phyloP scores from a whole-genome alignment of 2,888 invertebrate species.

The Octodonta nipae region DNA sequence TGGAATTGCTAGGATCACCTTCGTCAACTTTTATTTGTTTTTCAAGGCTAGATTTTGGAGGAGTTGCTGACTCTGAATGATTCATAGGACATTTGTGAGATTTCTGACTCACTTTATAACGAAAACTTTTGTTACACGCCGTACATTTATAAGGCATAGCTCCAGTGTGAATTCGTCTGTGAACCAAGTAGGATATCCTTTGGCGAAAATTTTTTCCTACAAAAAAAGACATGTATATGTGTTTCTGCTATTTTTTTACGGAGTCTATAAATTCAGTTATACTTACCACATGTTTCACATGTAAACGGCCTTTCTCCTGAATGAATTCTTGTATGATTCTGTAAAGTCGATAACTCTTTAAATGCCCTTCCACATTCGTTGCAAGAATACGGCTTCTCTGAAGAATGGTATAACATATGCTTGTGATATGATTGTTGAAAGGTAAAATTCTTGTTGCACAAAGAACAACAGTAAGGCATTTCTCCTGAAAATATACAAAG shows the following conservation, averaged over 20 bases:
- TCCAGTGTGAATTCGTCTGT: slow-evolving; percentile 71
- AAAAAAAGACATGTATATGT: slow-evolving; percentile 3
- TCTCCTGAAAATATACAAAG: no score
- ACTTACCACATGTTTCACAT: slow-evolving; percentile 71
- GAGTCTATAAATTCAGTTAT: background rate
- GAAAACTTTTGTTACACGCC: slow-evolving; percentile 64
- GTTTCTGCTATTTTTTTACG: background rate
- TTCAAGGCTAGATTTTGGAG: background rate
- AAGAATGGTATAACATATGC: slow-evolving; percentile 73
- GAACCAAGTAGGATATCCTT: slow-evolving; percentile 72
- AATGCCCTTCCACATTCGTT: slow-evolving; percentile 67
- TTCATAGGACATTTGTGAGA: slow-evolving; percentile 65
- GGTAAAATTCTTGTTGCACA: slow-evolving; percentile 74
- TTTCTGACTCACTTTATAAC: slow-evolving; percentile 74
- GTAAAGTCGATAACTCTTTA: slow-evolving; percentile 73
- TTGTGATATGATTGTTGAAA: slow-evolving; percentile 85
- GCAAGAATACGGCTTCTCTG: slow-evolving; percentile 67
- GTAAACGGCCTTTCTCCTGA: slow-evolving; percentile 77
- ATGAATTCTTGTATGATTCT: slow-evolving; percentile 74
- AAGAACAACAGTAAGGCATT: slow-evolving; percentile 71
- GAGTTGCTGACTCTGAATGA: slow-evolving; percentile 44
- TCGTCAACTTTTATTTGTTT: background rate
- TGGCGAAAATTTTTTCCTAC: slow-evolving; percentile 77
- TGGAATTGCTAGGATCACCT: background rate
- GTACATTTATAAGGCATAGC: slow-evolving; percentile 77